Evolutionary conservation across 2,113 vertebrate species (phyloP), one percentile per base, ranked within the genome.

Genomic region (Dasyprocta punctata): DNA sequence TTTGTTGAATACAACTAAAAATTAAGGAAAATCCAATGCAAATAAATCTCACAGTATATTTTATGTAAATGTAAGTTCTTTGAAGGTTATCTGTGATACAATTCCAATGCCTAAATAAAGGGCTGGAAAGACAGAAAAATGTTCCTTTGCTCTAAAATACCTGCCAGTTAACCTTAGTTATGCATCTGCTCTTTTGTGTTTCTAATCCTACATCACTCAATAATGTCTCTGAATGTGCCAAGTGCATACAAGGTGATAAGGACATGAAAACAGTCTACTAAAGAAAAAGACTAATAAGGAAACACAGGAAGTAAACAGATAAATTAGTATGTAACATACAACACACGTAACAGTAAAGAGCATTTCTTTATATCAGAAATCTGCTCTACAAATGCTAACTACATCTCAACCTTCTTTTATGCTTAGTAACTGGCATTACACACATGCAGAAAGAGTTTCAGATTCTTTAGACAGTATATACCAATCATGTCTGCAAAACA

Each of bases 1-100:
- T 56, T 80, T 83, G 30, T 24, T 87, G 41, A 86, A 44, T 71
- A 92, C 89, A 89, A 47, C 58, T 80, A 75, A 96, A 92, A 92
- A 58, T 33, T 71, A 83, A 75, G n/a, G 84, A 84, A 92, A 92
- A 92, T 52, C 2, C 69, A 61, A 95, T 77, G 38, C n/a, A 86
- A 94, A 89, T 41, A 33, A 75, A 47, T 20, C 73, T 90, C 92
- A 90, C 10, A 63, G 26, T 17, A 19, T 8, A 86, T 24, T 60
- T 24, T 90, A 86, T 2, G 67, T 19, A 65, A 90, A 91, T n/a
- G 73, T 20, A 81, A 84, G 47, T 12, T 82, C 83, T 86, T 13
- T 71, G 36, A 86, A 77, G 56, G 88, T 47, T 81, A 78, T 41
- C 38, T 94, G 22, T 69, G 58, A 61, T 54, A 63, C 26, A 86